phyloP scores from a whole-genome alignment of 2,888 invertebrate species.

The Pristionchus japonicus region DNA sequence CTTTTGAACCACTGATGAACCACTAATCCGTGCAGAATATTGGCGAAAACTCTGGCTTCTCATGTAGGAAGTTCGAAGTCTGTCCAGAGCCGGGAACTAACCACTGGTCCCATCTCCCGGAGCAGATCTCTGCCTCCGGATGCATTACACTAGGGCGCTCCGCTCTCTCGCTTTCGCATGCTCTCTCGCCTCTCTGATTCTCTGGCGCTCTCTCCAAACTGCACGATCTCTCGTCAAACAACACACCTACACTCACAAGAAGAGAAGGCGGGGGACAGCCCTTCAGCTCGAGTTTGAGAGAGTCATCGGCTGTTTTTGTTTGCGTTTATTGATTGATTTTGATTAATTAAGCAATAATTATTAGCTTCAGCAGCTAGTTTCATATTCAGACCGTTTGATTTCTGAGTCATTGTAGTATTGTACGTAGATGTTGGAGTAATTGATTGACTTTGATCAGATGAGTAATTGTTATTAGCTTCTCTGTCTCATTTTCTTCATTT shows the following conservation, averaged over 20 bases:
- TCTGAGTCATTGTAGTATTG: no score
- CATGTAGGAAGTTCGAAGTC: neutral
- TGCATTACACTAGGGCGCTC: constrained; percentile 10
- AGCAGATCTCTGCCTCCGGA: neutral
- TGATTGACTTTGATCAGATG: no score
- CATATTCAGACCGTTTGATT: no score
- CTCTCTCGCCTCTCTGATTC: neutral
- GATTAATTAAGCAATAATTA: neutral
- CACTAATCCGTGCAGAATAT: no score
- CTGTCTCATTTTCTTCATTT: no score
- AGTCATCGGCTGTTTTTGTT: constrained; percentile 9
- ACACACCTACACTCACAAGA: constrained; percentile 35
- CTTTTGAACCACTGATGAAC: no score
- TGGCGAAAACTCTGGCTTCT: neutral
- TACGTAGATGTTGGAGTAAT: no score
- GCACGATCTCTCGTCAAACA: neutral
- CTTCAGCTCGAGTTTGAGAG: neutral
- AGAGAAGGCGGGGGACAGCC: neutral
- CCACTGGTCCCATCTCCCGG: neutral
- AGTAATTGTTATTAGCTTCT: no score
- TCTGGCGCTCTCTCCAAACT: neutral
- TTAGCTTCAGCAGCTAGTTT: no score
- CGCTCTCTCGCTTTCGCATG: neutral
- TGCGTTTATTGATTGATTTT: neutral
- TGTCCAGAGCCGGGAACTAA: neutral